Evolutionary conservation across 2,113 vertebrate species (phyloP), one percentile per base, ranked within the genome.

Genomic region (Telmatochromis sp.): DNA sequence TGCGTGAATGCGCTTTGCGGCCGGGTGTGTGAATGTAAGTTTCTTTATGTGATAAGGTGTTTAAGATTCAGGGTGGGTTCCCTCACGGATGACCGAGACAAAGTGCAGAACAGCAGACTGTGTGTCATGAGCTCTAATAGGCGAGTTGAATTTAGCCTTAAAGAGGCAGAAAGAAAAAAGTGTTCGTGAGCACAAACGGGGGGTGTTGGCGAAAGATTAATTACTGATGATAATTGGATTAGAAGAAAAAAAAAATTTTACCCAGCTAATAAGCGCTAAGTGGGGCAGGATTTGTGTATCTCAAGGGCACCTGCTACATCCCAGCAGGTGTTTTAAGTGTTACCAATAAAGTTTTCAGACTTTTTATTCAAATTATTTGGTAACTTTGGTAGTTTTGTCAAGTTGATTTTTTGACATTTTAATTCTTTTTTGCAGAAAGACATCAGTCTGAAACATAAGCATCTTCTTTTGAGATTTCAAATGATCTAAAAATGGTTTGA

Each of bases 21-120:
- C 50, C 15, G 58, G 40, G 55, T 85, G 89, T 89, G 87, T 85
- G 90, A 90, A 83, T 93, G 79, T 88, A 84, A 88, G 90, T 87
- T 73, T 92, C 85, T 86, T 89, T 60, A 81, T 89, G 86, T 93
- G 91, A 93, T 85, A 37, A 95, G 93, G 87, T 95, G 93, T 93
- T 96, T 95, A 95, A 91, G 94, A 96, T 95, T 94, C 93, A 88
- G 83, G 35, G 65, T 21, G 68, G 87, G 86, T 28, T 86, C 87
- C 73, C 73, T 91, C 54, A 9, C 17, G 5, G 82, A 90, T 81
- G 84, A 86, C 84, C 19, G 50, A 84, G 84, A 81, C 42, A 10
- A 71, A 86, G 84, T 71, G 84, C 84, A 51, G 60, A 11, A 23
- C 80, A 53, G 68, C 31, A 80, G 57, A 86, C 58, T 81, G 60